Conservation (phyloP, 2,113 vertebrate genomes). For the Apeltes quadracus region DNA sequence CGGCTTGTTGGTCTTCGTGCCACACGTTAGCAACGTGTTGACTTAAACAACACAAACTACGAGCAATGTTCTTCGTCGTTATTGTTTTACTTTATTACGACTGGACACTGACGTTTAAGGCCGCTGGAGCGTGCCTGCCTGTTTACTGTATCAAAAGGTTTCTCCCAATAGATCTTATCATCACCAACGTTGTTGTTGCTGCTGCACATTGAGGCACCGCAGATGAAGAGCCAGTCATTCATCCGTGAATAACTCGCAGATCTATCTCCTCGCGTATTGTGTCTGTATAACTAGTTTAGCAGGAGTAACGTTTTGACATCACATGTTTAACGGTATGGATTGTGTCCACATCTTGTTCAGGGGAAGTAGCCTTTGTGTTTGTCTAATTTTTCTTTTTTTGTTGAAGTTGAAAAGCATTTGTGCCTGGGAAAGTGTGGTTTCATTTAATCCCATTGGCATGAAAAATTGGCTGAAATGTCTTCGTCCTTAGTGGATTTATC, state of each 20-base stretch:
- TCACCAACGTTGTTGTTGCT: neutral
- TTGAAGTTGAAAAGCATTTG: too few relatives aligned
- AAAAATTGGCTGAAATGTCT: too few relatives aligned
- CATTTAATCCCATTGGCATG: neutral
- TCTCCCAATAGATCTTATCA: neutral
- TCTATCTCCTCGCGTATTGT: too few relatives aligned
- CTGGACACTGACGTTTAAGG: too few relatives aligned
- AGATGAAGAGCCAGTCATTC: constrained; percentile 1
- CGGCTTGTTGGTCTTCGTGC: neutral
- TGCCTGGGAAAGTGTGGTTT: neutral
- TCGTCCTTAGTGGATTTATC: too few relatives aligned
- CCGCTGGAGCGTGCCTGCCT: neutral
- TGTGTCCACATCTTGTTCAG: neutral
- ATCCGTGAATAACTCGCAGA: neutral
- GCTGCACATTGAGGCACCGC: neutral
- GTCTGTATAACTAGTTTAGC: neutral
- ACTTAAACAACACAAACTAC: neutral
- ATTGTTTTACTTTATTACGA: too few relatives aligned
- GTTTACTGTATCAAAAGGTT: too few relatives aligned
- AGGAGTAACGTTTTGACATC: neutral
- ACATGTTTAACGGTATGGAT: neutral
- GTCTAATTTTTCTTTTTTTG: too few relatives aligned
- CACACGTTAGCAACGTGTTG: constrained; percentile 7
- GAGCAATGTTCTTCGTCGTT: neutral
- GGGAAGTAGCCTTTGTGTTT: neutral